Percentiles rank a stretch among this genome's conserved stretches.
phyloP scores from a whole-genome alignment of 2,113 vertebrate genomes.

The Perca fluviatilis region DNA sequence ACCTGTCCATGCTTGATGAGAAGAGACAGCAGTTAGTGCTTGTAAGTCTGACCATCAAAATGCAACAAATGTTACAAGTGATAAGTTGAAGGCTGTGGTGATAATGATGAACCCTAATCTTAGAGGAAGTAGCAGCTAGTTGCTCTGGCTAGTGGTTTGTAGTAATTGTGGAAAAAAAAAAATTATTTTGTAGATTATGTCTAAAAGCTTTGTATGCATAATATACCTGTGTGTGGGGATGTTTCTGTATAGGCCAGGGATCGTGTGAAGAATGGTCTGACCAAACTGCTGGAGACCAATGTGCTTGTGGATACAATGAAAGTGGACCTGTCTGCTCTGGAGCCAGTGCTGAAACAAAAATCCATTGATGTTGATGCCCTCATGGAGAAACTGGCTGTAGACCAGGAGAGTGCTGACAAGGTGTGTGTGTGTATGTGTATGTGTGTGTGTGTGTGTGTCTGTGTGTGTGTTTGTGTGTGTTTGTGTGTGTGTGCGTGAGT shows the following conservation, averaged over 20 bases:
- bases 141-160: background rate
- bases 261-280: conserved; percentile 89
- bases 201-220: background rate
- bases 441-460: background rate
- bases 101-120: background rate
- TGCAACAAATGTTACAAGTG: background rate
- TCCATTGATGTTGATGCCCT: conserved; percentile 87
- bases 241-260: conserved; percentile 83
- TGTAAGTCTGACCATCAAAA: conserved; percentile 68
- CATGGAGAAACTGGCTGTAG: conserved; percentile 87
- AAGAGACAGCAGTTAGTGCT: conserved; percentile 85
- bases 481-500: background rate
- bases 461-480: background rate
- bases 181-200: background rate
- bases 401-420: conserved; percentile 89
- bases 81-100: background rate
- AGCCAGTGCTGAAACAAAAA: conserved; percentile 88
- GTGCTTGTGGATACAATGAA: conserved; percentile 89
- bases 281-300: conserved; percentile 89
- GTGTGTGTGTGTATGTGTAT: conserved; percentile 42
- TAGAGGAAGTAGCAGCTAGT: background rate
- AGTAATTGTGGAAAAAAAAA: background rate
- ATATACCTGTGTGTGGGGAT: conserved; percentile 4
- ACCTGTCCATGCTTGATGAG: conserved; percentile 86
- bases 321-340: conserved; percentile 88